Percentiles rank a stretch among this genome's conserved stretches.
phyloP scores from a whole-genome alignment of 2,888 invertebrate genomes.

The Bombylius discolor region DNA sequence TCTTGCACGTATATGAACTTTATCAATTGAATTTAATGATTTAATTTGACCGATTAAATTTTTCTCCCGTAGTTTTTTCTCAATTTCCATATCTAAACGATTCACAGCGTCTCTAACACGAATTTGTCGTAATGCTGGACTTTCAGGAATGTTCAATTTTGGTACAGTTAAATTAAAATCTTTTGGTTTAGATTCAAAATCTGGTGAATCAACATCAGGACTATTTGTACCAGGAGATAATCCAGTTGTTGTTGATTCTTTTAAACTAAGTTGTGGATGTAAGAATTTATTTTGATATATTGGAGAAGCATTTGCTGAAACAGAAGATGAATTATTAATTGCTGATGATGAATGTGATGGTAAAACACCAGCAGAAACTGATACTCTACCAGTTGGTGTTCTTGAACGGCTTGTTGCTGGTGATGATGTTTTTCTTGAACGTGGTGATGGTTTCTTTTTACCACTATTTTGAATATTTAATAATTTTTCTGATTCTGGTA shows the following conservation, averaged over 20 bases:
- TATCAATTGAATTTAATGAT: slow-evolving; percentile 41
- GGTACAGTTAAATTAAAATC: slow-evolving; percentile 30
- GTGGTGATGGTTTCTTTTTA: slow-evolving; percentile 34
- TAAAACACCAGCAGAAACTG: slow-evolving; percentile 32
- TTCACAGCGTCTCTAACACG: slow-evolving; percentile 39
- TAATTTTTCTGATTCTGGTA: slow-evolving; percentile 36
- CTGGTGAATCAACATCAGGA: slow-evolving; percentile 24
- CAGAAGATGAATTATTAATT: background rate
- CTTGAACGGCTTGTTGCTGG: slow-evolving; percentile 32
- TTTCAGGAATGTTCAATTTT: slow-evolving; percentile 14
- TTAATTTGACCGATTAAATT: slow-evolving; percentile 51
- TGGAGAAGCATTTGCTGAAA: slow-evolving; percentile 20
- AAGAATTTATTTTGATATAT: slow-evolving; percentile 27
- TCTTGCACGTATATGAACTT: slow-evolving; percentile 58
- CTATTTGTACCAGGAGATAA: slow-evolving; percentile 11
- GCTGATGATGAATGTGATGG: background rate
- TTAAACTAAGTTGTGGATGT: slow-evolving; percentile 35
- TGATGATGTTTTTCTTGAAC: slow-evolving; percentile 33
- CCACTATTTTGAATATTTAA: slow-evolving; percentile 6
- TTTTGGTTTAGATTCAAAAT: slow-evolving; percentile 22
- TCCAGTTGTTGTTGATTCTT: slow-evolving; percentile 23
- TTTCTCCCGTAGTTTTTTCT: slow-evolving; percentile 44
- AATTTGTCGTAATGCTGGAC: slow-evolving; percentile 38
- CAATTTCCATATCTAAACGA: slow-evolving; percentile 50
- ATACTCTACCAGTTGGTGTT: slow-evolving; percentile 36